A percentile compares a stretch with the other conserved stretches of the same genome.
These are phyloP conservation scores for Gerris buenoi DNA, from an alignment of 1,140 invertebrate genomes.

Conservation along the genomic window DNA sequence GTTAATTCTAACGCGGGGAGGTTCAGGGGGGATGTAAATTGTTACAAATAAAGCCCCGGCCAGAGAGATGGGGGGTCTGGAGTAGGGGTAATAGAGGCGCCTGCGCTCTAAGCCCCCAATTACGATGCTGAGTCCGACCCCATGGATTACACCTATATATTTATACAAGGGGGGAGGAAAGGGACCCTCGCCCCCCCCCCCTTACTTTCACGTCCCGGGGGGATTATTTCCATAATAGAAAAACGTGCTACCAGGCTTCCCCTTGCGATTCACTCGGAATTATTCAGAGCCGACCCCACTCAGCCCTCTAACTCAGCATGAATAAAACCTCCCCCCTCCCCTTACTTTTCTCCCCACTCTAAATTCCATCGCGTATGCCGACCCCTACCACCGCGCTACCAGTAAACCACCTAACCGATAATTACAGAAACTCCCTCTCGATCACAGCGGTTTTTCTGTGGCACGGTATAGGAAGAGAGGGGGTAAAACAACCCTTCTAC, in stretches of 20 bases:
- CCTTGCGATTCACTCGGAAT: conserved; percentile 1
- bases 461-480: no score
- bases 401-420: background rate
- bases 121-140: background rate
- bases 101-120: conserved; percentile 3
- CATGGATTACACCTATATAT: conserved; percentile 4
- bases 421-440: background rate
- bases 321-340: background rate
- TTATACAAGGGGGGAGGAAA: conserved; percentile 2
- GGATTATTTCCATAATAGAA: conserved; percentile 16
- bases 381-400: background rate
- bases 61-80: background rate
- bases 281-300: background rate
- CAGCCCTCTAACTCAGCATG: background rate
- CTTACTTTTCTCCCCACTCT: background rate
- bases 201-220: conserved; percentile 2
- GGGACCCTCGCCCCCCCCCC: no score
- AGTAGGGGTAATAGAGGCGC: background rate
- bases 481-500: no score
- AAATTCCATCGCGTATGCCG: background rate
- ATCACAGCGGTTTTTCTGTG: no score
- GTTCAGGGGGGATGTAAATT: background rate
- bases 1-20: background rate
- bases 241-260: conserved; percentile 8
- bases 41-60: background rate